phyloP scores from a whole-genome alignment of 2,113 vertebrate species.

The Synodontis membranacea region DNA sequence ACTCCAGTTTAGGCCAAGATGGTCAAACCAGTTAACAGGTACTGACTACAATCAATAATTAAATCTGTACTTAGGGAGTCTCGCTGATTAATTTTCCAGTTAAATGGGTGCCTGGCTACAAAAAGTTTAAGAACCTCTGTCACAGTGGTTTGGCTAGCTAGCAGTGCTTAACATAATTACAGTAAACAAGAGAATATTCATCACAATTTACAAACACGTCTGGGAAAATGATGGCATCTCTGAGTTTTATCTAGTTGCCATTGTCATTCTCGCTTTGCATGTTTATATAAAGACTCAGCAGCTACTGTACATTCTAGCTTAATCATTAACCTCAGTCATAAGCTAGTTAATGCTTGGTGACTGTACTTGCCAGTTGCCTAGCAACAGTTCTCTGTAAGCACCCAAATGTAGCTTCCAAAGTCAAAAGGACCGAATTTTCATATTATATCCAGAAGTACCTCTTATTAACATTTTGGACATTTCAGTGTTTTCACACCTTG shows the following conservation, averaged over 20 bases:
- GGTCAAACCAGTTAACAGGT: neutral
- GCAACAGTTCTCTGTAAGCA: constrained; percentile 9
- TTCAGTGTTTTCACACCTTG: neutral
- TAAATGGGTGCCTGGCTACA: neutral
- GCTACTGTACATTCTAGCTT: neutral
- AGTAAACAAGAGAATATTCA: neutral
- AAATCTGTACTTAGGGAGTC: neutral
- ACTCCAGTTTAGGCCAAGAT: neutral
- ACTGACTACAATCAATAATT: neutral
- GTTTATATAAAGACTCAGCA: neutral
- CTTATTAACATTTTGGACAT: neutral
- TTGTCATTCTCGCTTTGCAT: neutral
- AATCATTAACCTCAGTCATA: constrained; percentile 14
- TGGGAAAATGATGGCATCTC: neutral
- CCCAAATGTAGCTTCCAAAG: neutral
- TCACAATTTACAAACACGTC: neutral
- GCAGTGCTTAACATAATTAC: neutral
- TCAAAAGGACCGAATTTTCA: neutral
- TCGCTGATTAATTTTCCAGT: neutral
- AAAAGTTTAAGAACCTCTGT: no score
- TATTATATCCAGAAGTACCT: neutral
- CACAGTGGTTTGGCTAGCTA: neutral
- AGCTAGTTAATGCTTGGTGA: neutral
- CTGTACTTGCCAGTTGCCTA: constrained; percentile 5
- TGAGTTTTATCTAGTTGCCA: neutral